A percentile compares a stretch with the other conserved stretches of the same genome.
Evolutionary conservation across 1,140 invertebrate species (phyloP).

Genomic region (Caerostris darwini): DNA sequence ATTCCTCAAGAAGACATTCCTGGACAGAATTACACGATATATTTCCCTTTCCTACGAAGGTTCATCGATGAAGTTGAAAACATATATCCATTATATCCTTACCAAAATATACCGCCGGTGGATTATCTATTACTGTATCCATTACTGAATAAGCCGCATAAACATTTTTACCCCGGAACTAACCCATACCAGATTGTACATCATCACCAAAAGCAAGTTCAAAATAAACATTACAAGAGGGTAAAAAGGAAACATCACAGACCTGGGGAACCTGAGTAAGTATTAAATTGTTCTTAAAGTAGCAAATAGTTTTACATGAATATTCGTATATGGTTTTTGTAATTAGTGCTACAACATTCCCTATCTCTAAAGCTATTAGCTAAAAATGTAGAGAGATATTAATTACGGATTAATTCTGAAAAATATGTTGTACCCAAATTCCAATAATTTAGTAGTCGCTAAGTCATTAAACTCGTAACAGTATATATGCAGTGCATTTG

Average conservation of each 20-base stretch:
- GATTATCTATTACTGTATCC: neutral
- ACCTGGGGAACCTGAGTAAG: neutral
- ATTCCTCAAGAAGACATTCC: neutral
- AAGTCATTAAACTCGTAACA: too few relatives aligned
- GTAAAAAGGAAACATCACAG: neutral
- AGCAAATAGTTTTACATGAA: too few relatives aligned
- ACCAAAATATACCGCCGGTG: neutral
- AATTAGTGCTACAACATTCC: too few relatives aligned
- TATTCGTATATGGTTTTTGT: too few relatives aligned
- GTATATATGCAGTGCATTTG: too few relatives aligned
- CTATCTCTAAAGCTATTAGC: too few relatives aligned
- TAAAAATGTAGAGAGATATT: too few relatives aligned
- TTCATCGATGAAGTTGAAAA: constrained; percentile 6
- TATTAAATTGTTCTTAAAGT: neutral
- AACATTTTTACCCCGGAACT: neutral
- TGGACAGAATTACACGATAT: neutral
- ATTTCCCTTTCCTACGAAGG: neutral
- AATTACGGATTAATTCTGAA: too few relatives aligned
- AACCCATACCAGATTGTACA: neutral
- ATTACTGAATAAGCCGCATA: neutral
- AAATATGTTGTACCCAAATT: too few relatives aligned
- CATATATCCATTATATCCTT: neutral
- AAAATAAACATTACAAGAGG: neutral
- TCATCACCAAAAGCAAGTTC: neutral
- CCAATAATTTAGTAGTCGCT: too few relatives aligned